These are phyloP conservation scores for Girardinichthys multiradiatus DNA, from an alignment of 2,113 vertebrate species.

Conservation along the genomic window DNA sequence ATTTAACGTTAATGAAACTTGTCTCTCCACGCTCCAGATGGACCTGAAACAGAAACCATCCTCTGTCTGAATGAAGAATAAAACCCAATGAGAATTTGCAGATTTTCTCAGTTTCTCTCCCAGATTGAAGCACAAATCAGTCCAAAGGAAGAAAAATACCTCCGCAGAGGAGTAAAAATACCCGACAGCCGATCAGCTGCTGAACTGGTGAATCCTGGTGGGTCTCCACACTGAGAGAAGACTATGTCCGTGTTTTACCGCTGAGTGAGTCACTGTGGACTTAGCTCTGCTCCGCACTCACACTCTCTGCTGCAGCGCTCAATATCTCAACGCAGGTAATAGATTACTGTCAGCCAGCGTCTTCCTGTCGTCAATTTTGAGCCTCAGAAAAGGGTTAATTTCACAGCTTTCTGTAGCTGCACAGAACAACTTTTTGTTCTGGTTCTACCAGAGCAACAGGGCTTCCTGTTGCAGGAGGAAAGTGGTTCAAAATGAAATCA, in stretches of 20 bases:
- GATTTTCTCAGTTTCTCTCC: neutral
- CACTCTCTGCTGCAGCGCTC: neutral
- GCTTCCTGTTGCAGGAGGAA: neutral
- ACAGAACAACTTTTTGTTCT: too few species aligned
- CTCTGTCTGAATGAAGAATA: neutral
- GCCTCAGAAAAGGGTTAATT: too few species aligned
- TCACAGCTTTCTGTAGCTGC: too few species aligned
- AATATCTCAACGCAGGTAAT: conserved; percentile 21
- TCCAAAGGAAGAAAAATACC: neutral
- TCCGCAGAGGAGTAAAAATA: neutral
- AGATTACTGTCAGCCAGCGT: conserved; percentile 10
- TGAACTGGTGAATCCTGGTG: neutral
- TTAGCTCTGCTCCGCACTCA: conserved; percentile 14
- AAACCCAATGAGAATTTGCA: neutral
- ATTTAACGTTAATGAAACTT: neutral
- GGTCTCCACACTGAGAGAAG: neutral
- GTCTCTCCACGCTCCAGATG: neutral
- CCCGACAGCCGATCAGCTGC: neutral
- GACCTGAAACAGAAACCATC: neutral
- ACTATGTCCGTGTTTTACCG: neutral
- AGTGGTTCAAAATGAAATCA: too few species aligned
- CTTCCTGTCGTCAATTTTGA: too few species aligned
- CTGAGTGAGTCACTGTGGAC: conserved; percentile 5
- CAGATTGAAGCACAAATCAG: neutral
- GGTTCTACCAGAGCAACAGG: neutral